Evolutionary conservation across 2,888 invertebrate species (phyloP), one percentile per base, ranked within the genome.

Genomic region (Heteromyza rotundicornis): DNA sequence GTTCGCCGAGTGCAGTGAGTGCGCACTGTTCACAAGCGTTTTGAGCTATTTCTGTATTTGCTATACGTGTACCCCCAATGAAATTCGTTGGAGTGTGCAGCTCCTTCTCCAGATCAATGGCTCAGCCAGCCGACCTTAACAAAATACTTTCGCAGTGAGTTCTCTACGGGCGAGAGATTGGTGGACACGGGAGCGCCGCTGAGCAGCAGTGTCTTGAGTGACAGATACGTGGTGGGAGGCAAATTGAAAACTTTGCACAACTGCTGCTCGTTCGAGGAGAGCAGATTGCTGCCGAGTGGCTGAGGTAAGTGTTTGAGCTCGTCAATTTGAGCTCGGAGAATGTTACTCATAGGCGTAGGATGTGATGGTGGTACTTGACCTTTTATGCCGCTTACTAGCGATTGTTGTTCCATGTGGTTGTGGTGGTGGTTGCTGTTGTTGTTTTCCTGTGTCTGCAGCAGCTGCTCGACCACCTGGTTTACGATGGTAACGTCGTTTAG

Each of bases 161-260:
- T 76, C 67, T 84, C 83, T 59, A 80, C 74, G 3, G 71, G 70
- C n/a, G 77, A 73, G 1, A 77, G 68, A 67, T 72, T 76, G 40
- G 76, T 72, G 50, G 75, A 40, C 12, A 78, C 64, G 16, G 82
- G 79, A 10, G 80, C 80, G 17, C 82, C 83, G 66, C 82, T 83
- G 62, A 96, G 86, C 66, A 95, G 87, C 71, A 94, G 88, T 14
- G 95, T 91, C 84, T 96, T 96, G 82, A 95, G 86, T 2, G 94
- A 93, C 72, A 94, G 89, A 85, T 95, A 96, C 82, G 92, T 93
- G 62, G 93, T 90, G 67, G 95, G 93, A 71, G 92, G 89, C 79
- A 96, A 85, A 79, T 92, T 91, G 77, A 95, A 86, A 62, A 89
- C 84, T 58, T 87, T 85, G 83, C 94, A 94, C 67, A 94, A 83